Evolutionary conservation across 2,113 vertebrate species (phyloP).

Genomic region (Tragelaphus strepsiceros): DNA sequence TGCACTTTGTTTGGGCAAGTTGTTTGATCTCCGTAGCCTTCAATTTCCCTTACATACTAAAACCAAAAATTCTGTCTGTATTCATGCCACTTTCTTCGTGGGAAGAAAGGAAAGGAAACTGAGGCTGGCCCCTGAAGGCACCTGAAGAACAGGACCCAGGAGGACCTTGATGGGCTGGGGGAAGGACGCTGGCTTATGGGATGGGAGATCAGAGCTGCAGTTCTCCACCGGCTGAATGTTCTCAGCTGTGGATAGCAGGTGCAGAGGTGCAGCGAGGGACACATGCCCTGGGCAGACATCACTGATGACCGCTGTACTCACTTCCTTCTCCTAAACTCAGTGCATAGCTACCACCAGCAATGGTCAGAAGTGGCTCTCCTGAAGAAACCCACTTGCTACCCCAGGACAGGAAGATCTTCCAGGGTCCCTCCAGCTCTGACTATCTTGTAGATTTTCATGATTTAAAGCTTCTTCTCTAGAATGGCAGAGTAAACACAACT

Average conservation of each 20-base stretch:
- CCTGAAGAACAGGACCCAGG: background rate
- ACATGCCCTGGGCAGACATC: background rate
- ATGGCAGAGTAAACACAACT: background rate
- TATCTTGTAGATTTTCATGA: background rate
- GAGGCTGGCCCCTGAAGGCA: background rate
- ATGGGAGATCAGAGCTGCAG: background rate
- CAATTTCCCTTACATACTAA: background rate
- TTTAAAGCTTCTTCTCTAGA: background rate
- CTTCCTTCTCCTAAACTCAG: background rate
- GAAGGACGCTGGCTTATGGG: background rate
- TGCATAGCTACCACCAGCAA: fast-evolving
- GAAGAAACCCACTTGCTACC: background rate
- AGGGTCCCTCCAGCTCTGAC: too few relatives aligned
- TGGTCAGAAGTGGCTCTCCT: background rate
- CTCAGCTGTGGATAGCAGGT: background rate
- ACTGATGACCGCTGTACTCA: fast-evolving
- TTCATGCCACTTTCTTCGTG: background rate
- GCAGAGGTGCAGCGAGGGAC: fast-evolving
- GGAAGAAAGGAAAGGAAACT: background rate
- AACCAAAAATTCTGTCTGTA: background rate
- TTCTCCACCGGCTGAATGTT: background rate
- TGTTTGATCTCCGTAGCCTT: background rate
- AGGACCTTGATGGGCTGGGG: background rate
- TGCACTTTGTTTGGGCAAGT: background rate
- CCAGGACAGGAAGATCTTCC: background rate